phyloP scores from a whole-genome alignment of 2,797 vertebrate genomes.

The Lithobates sylvaticus region DNA sequence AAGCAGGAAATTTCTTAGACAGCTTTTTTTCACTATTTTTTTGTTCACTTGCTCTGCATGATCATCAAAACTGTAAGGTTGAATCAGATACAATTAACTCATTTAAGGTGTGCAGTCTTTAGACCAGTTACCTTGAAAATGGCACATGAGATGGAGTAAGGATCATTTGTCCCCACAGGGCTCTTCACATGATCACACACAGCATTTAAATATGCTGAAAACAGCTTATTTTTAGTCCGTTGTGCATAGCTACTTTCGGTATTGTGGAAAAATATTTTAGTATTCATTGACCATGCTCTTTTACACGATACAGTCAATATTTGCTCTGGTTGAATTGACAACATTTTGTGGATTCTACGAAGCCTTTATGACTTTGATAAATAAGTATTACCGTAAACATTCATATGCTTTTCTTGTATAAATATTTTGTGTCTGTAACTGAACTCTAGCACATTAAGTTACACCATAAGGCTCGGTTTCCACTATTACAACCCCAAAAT shows the following conservation, averaged over 20 bases:
- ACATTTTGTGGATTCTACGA: constrained; percentile 12
- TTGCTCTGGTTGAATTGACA: constrained; percentile 19
- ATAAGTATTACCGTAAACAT: neutral
- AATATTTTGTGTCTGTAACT: no score
- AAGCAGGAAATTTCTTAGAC: no score
- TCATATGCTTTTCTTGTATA: neutral
- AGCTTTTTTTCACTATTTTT: no score
- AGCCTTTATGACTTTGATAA: neutral
- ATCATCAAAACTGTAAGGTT: neutral
- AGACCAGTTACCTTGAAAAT: constrained; percentile 11
- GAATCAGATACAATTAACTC: neutral
- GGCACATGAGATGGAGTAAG: constrained; percentile 2
- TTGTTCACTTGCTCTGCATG: neutral
- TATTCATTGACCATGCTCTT: constrained; percentile 13
- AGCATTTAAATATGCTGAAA: constrained; percentile 30
- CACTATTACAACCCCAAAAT: no score
- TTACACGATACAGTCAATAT: constrained; percentile 14
- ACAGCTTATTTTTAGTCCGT: constrained; percentile 16
- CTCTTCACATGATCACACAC: constrained; percentile 21
- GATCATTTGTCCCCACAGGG: constrained; percentile 19
- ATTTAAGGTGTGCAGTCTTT: neutral
- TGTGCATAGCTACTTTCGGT: neutral
- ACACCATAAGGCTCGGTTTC: no score
- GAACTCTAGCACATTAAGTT: no score
- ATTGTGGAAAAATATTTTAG: neutral